Conservation (phyloP, 2,113 vertebrate species). For the Saccopteryx leptura region DNA sequence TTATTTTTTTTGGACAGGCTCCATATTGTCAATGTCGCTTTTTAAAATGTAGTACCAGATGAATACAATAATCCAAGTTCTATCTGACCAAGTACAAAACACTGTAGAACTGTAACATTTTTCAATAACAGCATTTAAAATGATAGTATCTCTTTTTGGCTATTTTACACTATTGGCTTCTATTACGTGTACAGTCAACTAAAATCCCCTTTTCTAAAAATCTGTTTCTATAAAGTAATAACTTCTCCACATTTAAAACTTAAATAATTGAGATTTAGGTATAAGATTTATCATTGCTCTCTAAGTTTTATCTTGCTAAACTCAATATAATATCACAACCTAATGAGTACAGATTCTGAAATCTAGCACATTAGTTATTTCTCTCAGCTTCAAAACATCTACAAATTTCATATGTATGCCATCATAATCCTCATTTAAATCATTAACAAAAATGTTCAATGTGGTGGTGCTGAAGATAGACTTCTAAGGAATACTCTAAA, state of each 20-base stretch:
- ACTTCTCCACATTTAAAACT: conserved; percentile 13
- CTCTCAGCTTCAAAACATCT: conserved; percentile 44
- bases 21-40: neutral
- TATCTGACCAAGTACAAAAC: neutral
- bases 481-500: neutral
- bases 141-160: conserved; percentile 28
- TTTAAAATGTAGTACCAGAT: neutral
- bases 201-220: conserved; percentile 4
- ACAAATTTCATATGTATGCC: neutral
- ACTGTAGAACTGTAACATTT: neutral
- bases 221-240: neutral
- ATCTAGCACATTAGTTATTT: conserved; percentile 15
- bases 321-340: neutral
- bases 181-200: neutral
- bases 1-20: neutral
- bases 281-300: neutral
- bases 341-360: neutral
- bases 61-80: neutral
- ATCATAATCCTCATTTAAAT: conserved; percentile 15
- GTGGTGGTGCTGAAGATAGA: neutral
- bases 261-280: conserved; percentile 26
- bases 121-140: conserved; percentile 5
- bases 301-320: conserved; percentile 43
- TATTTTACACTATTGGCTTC: conserved; percentile 14
- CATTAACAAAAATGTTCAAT: conserved; percentile 35